Evolutionary conservation across 2,888 invertebrate genomes (phyloP), one percentile per base, ranked within the genome.

Genomic region (Ectemnius continuus): DNA sequence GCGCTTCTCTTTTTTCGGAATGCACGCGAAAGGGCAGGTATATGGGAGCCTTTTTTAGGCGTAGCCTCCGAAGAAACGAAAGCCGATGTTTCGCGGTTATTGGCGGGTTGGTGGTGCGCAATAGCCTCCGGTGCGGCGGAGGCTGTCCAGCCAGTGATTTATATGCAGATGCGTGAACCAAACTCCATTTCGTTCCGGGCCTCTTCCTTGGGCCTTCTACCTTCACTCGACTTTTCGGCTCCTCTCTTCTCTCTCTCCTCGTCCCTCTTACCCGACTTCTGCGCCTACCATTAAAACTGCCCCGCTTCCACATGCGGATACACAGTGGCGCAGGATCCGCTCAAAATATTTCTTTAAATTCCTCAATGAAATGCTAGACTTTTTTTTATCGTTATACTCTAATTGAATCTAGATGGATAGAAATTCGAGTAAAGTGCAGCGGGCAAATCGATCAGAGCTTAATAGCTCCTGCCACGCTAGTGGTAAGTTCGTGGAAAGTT

Each of bases 111-210:
- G 8, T 36, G 36, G 8, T 6, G 70, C 65, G 79, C 76, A 71
- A 82, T 80, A 79, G 75, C 81, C 81, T 56, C 74, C 66, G 75
- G 77, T 68, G 78, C 77, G 66, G 77, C 73, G 73, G 36, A 82
- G 80, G 75, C 83, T 84, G 85, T 86, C 85, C 85, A 68, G 68
- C 81, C 85, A 82, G 87, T 88, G 89, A 89, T 88, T 89, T 88
- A 89, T 88, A 89, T 89, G 88, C 88, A 89, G 88, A 89, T 88
- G 83, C 83, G 79, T 73, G 83, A 75, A 77, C 82, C 75, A 59
- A 85, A 83, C 79, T 71, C 70, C 73, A 75, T 83, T 83, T 77
- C 75, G 75, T 79, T 72, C 75, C 52, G 74, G 67, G 75, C 52
- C 71, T 71, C 78, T 71, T 69, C 69, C 68, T 67, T 67, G 72